Conservation (phyloP, 2,113 vertebrate species). For the Carollia perspicillata region DNA sequence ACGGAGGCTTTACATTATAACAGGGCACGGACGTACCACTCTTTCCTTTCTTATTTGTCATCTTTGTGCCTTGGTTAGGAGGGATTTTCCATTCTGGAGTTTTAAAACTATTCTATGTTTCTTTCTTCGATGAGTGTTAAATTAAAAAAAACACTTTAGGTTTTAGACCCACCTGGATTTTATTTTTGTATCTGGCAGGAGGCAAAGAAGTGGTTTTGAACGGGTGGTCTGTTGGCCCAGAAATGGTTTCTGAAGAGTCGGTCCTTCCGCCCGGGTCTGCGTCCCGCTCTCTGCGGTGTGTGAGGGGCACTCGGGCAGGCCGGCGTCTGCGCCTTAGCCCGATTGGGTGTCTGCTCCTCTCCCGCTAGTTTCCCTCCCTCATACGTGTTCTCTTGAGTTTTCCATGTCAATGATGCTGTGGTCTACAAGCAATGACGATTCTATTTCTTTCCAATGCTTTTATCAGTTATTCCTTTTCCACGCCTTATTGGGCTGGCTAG, state of each 20-base stretch:
- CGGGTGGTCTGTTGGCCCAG: neutral
- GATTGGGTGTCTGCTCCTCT: no score
- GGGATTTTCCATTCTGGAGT: neutral
- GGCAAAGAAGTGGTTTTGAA: neutral
- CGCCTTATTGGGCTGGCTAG: neutral
- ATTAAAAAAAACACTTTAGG: neutral
- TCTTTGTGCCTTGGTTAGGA: neutral
- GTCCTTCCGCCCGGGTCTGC: neutral
- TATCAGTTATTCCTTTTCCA: neutral
- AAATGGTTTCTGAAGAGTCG: neutral
- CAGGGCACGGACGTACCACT: neutral
- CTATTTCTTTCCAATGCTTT: neutral
- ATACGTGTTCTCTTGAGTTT: neutral
- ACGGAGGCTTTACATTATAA: neutral
- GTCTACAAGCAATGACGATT: neutral
- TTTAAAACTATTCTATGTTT: neutral
- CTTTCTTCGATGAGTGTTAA: neutral
- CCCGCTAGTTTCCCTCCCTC: neutral
- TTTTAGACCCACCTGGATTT: constrained; percentile 31
- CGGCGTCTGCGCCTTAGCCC: no score
- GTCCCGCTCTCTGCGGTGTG: neutral
- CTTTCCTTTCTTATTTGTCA: neutral
- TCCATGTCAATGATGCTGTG: neutral
- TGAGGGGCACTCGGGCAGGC: no score
- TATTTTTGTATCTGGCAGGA: constrained; percentile 1